Evolutionary conservation across 1,140 invertebrate genomes (phyloP).

Genomic region (Hormaphis cornu): DNA sequence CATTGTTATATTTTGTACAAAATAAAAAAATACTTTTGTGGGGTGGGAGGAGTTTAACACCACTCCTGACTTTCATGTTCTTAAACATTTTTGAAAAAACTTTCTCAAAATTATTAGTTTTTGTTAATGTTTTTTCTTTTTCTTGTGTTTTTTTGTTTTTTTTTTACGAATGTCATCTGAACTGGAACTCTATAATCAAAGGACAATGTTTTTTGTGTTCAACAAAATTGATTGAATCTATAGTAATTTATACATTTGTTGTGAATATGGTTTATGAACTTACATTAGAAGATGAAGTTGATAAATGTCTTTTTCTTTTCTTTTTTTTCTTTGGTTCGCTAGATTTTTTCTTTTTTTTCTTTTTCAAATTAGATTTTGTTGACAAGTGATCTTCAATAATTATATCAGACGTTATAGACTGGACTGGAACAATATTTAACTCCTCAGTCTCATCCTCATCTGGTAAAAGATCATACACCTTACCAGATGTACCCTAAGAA

Average conservation of each 20-base stretch:
- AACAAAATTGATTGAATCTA: background rate
- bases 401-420: background rate
- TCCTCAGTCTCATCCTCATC: conserved; percentile 40
- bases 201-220: background rate
- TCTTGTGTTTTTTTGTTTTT: conserved; percentile 32
- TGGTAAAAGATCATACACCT: conserved; percentile 44
- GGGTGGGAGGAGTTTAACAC: too few species aligned
- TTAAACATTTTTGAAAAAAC: too few species aligned
- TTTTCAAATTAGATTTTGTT: background rate
- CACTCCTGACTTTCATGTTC: too few species aligned
- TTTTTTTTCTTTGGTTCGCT: conserved; percentile 33
- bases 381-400: background rate
- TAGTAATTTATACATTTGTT: background rate
- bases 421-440: background rate
- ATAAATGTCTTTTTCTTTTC: conserved; percentile 32
- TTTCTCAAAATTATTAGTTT: too few species aligned
- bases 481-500: conserved; percentile 40
- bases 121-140: background rate
- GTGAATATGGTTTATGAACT: background rate
- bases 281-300: conserved; percentile 29
- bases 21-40: too few species aligned
- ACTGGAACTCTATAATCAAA: conserved; percentile 27
- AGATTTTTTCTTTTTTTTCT: conserved; percentile 21
- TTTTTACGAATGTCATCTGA: conserved; percentile 21
- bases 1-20: too few species aligned